Base-by-base conservation (phyloP, 2,888 invertebrate species). In the Drosophila pegasa region DNA sequence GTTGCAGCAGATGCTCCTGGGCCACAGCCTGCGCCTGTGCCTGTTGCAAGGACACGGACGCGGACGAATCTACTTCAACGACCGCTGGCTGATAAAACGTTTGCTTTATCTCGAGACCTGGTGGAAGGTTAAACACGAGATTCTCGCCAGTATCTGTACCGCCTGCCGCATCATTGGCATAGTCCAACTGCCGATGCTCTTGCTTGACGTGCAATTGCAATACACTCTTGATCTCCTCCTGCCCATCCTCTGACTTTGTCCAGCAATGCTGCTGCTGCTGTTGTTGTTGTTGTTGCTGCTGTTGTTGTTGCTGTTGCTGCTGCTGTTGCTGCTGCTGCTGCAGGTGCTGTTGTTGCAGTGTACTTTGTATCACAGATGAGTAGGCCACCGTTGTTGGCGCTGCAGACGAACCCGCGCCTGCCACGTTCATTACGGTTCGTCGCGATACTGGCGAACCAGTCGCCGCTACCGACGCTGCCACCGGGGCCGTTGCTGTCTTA, bases 331-430 rank as follows among this genome's bases (percentile, higher is more conserved):
- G 78, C 22, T 83, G 88, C 27, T 84, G 84, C 41, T 75, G 79
- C 41, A 66, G 64, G 33, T 79, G 80, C 35, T 87, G 90, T 35
- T 90, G 90, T 45, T 90, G 91, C 65, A 90, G 75, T 56, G 90
- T 90, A 66, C 91, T 91, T 87, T 80, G 96, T 87, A 97, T 97
- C 69, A 97, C 97, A 75, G 96, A 96, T 54, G 97, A 95, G 91
- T 97, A 97, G 61, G 95, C 96, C 69, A 96, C 95, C 90, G 95
- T 89, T 62, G 88, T 79, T 47, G 85, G 85, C 40, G 80, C 71
- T 65, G 87, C 85, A 80, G 92, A 89, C 89, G 91, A 90, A 71
- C 87, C 83, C 67, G 91, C 89, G 87, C 87, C 90, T 78, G 87
- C 78, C 77, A 80, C 81, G 51, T 80, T 78, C 62, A 84, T 75